Evolutionary conservation across 1,140 invertebrate species (phyloP).

Genomic region (Magallana angulata): DNA sequence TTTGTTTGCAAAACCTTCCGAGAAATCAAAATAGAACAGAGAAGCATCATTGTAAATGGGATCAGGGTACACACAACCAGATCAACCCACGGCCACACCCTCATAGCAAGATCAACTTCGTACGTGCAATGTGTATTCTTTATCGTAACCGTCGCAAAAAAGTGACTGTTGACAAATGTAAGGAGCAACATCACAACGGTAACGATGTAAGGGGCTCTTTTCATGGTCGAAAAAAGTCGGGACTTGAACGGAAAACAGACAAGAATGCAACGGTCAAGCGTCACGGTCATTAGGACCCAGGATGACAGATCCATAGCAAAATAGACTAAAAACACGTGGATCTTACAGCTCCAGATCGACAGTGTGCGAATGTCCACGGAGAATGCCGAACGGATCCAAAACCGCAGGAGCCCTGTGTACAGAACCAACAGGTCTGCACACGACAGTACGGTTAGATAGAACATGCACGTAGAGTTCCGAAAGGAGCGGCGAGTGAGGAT

Average conservation of each 20-base stretch:
- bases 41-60: conserved; percentile 72
- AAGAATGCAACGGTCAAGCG: conserved; percentile 67
- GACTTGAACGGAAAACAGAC: conserved; percentile 64
- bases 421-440: conserved; percentile 66
- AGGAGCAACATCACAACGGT: conserved; percentile 47
- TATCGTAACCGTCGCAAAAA: conserved; percentile 64
- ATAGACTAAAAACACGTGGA: conserved; percentile 69
- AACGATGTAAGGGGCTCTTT: conserved; percentile 52
- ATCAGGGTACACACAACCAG: conserved; percentile 69
- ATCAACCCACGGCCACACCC: conserved; percentile 75
- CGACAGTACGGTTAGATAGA: conserved; percentile 68
- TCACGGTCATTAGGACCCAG: conserved; percentile 69
- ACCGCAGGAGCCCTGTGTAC: conserved; percentile 65
- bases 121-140: conserved; percentile 29
- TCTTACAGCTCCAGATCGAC: conserved; percentile 65
- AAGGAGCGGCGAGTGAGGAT: conserved; percentile 63
- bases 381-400: conserved; percentile 64
- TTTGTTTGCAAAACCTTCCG: conserved; percentile 41
- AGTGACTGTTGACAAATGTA: conserved; percentile 66
- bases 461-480: conserved; percentile 65
- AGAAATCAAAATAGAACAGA: conserved; percentile 69
- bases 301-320: conserved; percentile 63
- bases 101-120: conserved; percentile 52
- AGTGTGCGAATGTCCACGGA: conserved; percentile 59
- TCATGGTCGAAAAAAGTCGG: conserved; percentile 58